Evolutionary conservation across 1,140 invertebrate genomes (phyloP).

Genomic region (Harpegnathos saltator): DNA sequence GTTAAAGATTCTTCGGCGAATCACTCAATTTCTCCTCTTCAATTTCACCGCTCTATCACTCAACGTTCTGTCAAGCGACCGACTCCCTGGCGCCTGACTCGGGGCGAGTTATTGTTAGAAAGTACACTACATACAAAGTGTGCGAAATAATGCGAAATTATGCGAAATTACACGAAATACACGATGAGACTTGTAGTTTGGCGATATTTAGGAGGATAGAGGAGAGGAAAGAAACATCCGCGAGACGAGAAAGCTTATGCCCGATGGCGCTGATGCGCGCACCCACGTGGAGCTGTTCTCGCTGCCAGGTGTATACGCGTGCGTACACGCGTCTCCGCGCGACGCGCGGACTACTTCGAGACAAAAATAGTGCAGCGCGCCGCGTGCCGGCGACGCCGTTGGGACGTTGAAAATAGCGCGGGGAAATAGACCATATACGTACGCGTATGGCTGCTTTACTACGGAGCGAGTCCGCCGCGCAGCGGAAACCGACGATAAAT

Average conservation of each 20-base stretch:
- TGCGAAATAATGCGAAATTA: no score
- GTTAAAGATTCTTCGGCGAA: no score
- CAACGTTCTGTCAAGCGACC: no score
- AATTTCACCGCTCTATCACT: no score
- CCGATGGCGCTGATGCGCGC: not conserved
- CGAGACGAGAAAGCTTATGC: not conserved
- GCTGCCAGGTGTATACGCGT: conserved; percentile 21
- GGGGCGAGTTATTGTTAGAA: not conserved
- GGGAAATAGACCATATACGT: conserved; percentile 50
- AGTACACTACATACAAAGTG: no score
- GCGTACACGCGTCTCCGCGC: conserved; percentile 6
- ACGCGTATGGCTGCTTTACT: conserved; percentile 17
- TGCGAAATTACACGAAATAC: no score
- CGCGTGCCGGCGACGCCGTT: not conserved
- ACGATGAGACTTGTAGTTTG: no score
- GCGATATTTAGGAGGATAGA: no score
- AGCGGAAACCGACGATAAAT: conserved; percentile 44
- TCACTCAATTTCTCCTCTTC: no score
- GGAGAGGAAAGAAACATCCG: not conserved
- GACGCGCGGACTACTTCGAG: conserved; percentile 33
- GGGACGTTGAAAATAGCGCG: conserved; percentile 47
- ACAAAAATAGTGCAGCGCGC: conserved; percentile 37
- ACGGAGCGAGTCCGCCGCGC: conserved; percentile 24
- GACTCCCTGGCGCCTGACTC: not conserved
- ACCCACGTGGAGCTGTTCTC: conserved; percentile 21